Conservation (phyloP, 2,888 invertebrate species). For the Adelognathus sp. region DNA sequence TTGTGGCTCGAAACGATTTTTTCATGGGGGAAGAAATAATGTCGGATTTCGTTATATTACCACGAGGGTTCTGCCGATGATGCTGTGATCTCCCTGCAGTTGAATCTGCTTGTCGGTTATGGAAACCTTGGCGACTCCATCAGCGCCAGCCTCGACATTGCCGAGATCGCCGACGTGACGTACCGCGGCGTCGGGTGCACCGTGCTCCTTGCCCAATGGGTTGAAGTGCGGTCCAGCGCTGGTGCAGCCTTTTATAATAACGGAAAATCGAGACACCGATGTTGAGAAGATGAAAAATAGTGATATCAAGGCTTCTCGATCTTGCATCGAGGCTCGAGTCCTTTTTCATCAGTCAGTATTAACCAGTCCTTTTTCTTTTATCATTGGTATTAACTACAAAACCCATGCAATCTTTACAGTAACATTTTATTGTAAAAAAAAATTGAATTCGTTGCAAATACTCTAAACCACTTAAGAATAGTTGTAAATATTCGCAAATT, state of each 20-base stretch:
- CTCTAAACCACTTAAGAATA: too few relatives aligned
- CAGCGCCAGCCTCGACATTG: conserved; percentile 86
- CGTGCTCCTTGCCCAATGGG: conserved; percentile 91
- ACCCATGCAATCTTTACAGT: too few relatives aligned
- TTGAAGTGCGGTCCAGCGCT: conserved; percentile 98
- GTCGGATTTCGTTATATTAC: conserved; percentile 74
- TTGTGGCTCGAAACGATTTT: conserved; percentile 5
- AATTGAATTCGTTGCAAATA: too few relatives aligned
- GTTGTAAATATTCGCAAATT: too few relatives aligned
- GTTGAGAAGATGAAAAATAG: too few relatives aligned
- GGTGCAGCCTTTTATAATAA: conserved; percentile 84
- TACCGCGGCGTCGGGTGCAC: conserved; percentile 87
- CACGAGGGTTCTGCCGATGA: conserved; percentile 93
- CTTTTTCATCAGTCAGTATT: too few relatives aligned
- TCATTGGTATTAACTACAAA: too few relatives aligned
- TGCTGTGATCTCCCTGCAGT: conserved; percentile 87
- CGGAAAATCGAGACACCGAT: too few relatives aligned
- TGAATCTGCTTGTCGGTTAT: conserved; percentile 86
- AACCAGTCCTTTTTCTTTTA: too few relatives aligned
- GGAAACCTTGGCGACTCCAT: conserved; percentile 86
- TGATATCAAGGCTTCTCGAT: too few relatives aligned
- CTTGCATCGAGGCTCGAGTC: too few relatives aligned
- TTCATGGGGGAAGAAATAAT: not conserved
- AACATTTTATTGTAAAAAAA: too few relatives aligned
- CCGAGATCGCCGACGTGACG: conserved; percentile 97